Conservation (phyloP, 2,797 vertebrate genomes). For the Acridotheres tristis region DNA sequence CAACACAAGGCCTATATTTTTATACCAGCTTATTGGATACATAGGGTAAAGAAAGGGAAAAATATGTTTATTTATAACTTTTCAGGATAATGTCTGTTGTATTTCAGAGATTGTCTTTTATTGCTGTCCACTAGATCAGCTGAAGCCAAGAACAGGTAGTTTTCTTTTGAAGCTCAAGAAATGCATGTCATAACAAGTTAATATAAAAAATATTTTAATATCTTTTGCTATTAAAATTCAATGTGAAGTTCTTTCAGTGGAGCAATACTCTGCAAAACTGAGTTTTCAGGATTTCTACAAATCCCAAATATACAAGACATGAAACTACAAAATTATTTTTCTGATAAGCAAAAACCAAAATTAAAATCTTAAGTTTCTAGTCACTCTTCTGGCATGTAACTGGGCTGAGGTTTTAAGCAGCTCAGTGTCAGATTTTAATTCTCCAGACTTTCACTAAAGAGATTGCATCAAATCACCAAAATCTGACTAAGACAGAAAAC, state of each 20-base stretch:
- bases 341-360: neutral
- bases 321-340: neutral
- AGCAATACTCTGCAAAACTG: neutral
- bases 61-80: neutral
- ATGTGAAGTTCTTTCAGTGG: neutral
- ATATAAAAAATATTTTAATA: neutral
- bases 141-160: neutral
- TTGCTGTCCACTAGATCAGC: neutral
- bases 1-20: neutral
- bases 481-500: conserved; percentile 43
- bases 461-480: neutral
- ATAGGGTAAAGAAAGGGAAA: neutral
- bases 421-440: conserved; percentile 32
- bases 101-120: neutral
- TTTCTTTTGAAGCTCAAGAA: neutral
- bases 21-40: neutral
- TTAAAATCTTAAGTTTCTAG: neutral
- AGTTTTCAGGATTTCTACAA: neutral
- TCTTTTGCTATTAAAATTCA: neutral
- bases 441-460: conserved; percentile 5
- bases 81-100: neutral
- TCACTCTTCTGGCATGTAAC: neutral
- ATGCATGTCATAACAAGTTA: neutral
- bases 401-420: neutral
- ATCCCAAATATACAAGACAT: neutral